Evolutionary conservation across 2,888 invertebrate species (phyloP).

Genomic region (Chironomus riparius): DNA sequence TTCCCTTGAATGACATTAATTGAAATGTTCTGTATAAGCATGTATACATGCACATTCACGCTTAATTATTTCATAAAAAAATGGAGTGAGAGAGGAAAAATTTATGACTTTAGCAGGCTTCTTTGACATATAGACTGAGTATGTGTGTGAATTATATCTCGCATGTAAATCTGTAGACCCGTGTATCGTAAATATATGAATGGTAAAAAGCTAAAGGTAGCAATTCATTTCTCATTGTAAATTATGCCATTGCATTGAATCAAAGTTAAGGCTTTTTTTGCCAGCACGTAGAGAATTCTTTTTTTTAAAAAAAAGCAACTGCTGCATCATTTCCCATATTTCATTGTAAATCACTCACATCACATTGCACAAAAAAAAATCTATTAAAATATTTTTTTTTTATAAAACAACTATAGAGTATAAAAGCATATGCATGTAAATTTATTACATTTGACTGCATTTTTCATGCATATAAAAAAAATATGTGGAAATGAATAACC

Average conservation of each 20-base stretch:
- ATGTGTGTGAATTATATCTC: background rate
- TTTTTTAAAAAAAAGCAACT: background rate
- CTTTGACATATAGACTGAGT: slow-evolving; percentile 8
- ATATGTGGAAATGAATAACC: background rate
- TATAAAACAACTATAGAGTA: background rate
- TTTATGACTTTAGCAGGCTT: slow-evolving; percentile 15
- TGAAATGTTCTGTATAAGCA: background rate
- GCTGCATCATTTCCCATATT: background rate
- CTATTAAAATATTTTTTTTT: background rate
- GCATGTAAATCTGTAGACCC: no score
- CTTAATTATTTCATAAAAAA: background rate
- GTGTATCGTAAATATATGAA: no score
- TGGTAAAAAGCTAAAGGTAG: no score
- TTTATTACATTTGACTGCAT: background rate
- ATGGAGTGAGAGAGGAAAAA: background rate
- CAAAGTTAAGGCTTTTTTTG: background rate
- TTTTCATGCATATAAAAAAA: background rate
- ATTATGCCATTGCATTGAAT: background rate
- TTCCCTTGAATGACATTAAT: background rate
- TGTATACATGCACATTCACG: background rate
- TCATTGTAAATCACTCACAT: slow-evolving; percentile 13
- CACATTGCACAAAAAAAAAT: background rate
- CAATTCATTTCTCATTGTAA: background rate
- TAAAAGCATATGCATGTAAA: background rate
- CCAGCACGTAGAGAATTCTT: background rate